Evolutionary conservation across 2,888 invertebrate genomes (phyloP).

Genomic region (Cryptocephalus moraei): DNA sequence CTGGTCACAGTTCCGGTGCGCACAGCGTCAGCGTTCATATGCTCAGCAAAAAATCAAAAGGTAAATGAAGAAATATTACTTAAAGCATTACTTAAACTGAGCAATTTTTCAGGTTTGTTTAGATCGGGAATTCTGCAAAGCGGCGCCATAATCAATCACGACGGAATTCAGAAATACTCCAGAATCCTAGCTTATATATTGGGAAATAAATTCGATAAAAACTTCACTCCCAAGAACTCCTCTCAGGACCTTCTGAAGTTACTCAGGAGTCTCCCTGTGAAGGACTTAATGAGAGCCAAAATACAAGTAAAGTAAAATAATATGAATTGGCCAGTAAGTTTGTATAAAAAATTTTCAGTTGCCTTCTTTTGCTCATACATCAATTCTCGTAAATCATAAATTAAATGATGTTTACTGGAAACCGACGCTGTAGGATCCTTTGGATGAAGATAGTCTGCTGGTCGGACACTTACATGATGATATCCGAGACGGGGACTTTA

Average conservation of each 20-base stretch:
- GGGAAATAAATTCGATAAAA: constrained; percentile 6
- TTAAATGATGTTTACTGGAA: background rate
- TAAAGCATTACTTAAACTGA: no score
- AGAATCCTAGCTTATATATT: background rate
- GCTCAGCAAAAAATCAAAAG: constrained; percentile 1
- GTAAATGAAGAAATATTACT: background rate
- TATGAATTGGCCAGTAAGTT: no score
- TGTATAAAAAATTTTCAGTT: no score
- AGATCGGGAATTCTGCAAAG: constrained; percentile 7
- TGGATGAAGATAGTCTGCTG: constrained; percentile 1
- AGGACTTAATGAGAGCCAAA: background rate
- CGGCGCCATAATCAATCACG: background rate
- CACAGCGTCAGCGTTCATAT: background rate
- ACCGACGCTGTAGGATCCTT: constrained; percentile 3
- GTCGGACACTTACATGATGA: constrained; percentile 5
- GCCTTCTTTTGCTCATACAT: no score
- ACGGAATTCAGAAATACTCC: background rate
- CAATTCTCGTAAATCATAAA: no score
- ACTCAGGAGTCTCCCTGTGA: constrained; percentile 1
- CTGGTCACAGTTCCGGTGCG: no score
- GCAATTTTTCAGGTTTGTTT: constrained; percentile 5
- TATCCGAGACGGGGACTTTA: constrained; percentile 5
- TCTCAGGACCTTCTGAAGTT: constrained; percentile 2
- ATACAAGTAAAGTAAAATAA: background rate
- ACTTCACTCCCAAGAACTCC: constrained; percentile 8